Evolutionary conservation across 1,140 invertebrate genomes (phyloP).

Genomic region (Scaptomyza pallida): DNA sequence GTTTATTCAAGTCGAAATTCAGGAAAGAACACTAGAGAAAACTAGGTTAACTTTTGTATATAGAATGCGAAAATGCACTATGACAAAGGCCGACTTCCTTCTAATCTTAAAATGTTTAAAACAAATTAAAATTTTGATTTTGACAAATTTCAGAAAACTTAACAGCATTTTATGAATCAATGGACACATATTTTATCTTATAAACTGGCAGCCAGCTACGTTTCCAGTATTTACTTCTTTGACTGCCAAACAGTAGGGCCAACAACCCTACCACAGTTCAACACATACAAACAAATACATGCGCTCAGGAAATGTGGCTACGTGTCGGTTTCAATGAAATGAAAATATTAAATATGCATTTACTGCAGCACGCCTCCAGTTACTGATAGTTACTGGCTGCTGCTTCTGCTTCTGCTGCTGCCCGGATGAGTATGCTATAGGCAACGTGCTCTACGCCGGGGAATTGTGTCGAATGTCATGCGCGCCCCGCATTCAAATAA

Average conservation of each 20-base stretch:
- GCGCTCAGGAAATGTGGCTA: slow-evolving; percentile 40
- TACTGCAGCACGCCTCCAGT: slow-evolving; percentile 51
- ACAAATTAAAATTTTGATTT: no score
- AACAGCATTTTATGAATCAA: slow-evolving; percentile 37
- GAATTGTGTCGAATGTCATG: slow-evolving; percentile 65
- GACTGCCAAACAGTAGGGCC: slow-evolving; percentile 9
- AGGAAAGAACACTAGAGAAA: neutral
- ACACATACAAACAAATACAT: neutral
- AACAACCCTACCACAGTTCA: slow-evolving; percentile 18
- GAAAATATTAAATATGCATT: slow-evolving; percentile 81
- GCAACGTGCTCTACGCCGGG: slow-evolving; percentile 56
- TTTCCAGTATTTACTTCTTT: slow-evolving; percentile 41
- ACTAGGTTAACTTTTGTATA: neutral
- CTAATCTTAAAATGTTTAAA: no score
- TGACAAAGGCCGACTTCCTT: no score
- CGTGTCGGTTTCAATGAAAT: slow-evolving; percentile 79
- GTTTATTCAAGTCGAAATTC: neutral
- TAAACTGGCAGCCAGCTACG: slow-evolving; percentile 41
- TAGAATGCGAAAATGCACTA: neutral
- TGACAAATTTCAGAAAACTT: slow-evolving; percentile 16
- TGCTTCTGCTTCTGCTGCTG: slow-evolving; percentile 35
- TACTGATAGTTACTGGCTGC: slow-evolving; percentile 35
- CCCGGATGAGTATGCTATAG: slow-evolving; percentile 73
- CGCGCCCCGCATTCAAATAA: slow-evolving; percentile 69
- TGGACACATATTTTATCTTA: slow-evolving; percentile 38